Evolutionary conservation across 2,113 vertebrate species (phyloP).

Genomic region (Turnix velox): DNA sequence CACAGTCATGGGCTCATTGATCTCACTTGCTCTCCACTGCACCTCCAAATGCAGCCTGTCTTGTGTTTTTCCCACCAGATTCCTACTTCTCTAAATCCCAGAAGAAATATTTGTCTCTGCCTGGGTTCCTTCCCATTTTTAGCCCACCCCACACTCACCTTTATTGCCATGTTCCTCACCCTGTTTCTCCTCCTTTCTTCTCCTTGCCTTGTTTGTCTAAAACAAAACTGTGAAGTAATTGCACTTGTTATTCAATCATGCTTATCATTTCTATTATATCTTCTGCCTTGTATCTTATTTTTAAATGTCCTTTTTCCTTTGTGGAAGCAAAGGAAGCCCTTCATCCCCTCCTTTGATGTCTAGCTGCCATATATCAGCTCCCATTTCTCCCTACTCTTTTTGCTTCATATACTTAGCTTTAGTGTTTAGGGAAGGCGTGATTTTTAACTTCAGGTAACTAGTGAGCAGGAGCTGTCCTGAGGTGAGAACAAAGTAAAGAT

Average conservation of each 20-base stretch:
- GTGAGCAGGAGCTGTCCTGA: neutral
- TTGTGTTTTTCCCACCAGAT: neutral
- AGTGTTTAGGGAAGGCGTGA: slow-evolving; percentile 27
- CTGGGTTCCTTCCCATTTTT: neutral
- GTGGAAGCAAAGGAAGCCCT: neutral
- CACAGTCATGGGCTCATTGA: fast-evolving
- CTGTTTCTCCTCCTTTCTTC: neutral
- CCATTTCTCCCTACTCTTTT: slow-evolving; percentile 2
- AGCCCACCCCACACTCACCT: neutral
- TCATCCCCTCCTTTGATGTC: neutral
- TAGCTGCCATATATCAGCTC: neutral
- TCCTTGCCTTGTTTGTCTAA: neutral
- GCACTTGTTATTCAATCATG: neutral
- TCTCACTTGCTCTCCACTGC: neutral
- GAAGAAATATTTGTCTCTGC: neutral
- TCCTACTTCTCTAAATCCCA: neutral
- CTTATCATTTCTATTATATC: neutral
- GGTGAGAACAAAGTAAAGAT: slow-evolving; percentile 37
- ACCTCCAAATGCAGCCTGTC: neutral
- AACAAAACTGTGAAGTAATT: neutral
- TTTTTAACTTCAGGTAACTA: slow-evolving; percentile 40
- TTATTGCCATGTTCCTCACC: neutral
- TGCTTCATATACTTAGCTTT: neutral
- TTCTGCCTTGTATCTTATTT: neutral
- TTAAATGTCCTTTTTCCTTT: neutral